Conservation (phyloP, 2,113 vertebrate species). For the Mugil cephalus region DNA sequence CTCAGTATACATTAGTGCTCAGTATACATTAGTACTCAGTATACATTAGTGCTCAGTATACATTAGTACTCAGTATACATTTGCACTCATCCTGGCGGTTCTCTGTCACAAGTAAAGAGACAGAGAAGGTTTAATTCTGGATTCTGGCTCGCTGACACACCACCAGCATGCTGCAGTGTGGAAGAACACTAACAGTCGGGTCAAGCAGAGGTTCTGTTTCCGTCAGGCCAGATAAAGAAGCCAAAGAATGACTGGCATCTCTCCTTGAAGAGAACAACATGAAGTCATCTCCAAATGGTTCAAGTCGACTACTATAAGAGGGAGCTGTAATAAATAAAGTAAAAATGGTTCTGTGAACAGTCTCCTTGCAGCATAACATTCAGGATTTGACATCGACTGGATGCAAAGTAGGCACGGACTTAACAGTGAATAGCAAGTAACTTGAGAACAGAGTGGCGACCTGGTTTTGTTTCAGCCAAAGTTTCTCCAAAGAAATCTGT, state of each 20-base stretch:
- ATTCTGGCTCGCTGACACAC: neutral
- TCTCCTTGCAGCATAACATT: neutral
- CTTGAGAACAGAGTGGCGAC: neutral
- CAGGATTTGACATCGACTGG: neutral
- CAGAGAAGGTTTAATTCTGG: neutral
- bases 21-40: too few relatives aligned
- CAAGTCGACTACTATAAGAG: conserved; percentile 12
- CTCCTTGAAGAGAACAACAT: conserved; percentile 13
- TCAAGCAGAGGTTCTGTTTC: conserved; percentile 41
- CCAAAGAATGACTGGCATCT: conserved; percentile 58
- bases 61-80: too few relatives aligned
- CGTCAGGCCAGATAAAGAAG: conserved; percentile 47
- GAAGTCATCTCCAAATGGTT: conserved; percentile 11
- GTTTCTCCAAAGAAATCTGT: conserved; percentile 3
- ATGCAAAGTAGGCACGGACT: neutral
- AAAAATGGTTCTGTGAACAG: neutral
- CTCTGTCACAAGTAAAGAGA: neutral
- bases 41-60: too few relatives aligned
- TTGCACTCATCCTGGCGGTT: neutral
- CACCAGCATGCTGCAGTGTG: conserved; percentile 5
- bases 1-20: too few relatives aligned
- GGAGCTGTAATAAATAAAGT: neutral
- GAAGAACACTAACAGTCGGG: conserved; percentile 21
- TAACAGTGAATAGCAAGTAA: neutral
- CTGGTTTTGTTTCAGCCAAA: conserved; percentile 16